phyloP scores from a whole-genome alignment of 2,113 vertebrate genomes.

The Phylloscopus trochiloides region DNA sequence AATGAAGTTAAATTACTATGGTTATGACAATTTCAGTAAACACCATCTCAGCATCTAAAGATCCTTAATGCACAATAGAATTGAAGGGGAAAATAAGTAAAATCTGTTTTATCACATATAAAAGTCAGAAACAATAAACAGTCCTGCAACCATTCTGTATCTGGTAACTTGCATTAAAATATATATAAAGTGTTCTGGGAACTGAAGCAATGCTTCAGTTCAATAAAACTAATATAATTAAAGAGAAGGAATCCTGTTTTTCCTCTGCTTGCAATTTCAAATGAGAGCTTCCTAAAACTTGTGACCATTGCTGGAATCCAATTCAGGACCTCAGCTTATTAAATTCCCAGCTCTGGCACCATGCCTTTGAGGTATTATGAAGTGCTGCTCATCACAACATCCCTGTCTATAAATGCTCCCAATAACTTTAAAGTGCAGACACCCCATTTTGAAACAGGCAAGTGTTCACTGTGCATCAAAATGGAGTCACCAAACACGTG shows the following conservation, averaged over 20 bases:
- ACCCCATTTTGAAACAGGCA: constrained; percentile 53
- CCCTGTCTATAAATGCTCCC: constrained; percentile 37
- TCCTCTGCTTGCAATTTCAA: constrained; percentile 49
- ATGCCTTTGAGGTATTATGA: constrained; percentile 56
- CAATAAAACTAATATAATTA: constrained; percentile 63
- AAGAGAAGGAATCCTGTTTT: constrained; percentile 47
- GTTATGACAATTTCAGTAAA: constrained; percentile 26
- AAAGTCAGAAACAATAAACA: constrained; percentile 68
- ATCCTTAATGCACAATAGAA: neutral
- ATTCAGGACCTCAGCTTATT: constrained; percentile 48
- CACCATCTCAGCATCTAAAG: neutral
- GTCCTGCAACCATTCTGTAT: neutral
- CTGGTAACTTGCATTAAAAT: constrained; percentile 48
- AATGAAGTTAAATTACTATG: constrained; percentile 13
- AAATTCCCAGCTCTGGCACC: constrained; percentile 31
- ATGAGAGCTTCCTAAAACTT: constrained; percentile 48
- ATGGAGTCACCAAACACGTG: constrained; percentile 53
- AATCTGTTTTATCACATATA: constrained; percentile 51
- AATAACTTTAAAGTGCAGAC: constrained; percentile 47
- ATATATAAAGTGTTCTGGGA: constrained; percentile 53
- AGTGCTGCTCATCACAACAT: constrained; percentile 1
- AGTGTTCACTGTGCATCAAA: constrained; percentile 56
- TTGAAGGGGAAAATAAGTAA: constrained; percentile 55
- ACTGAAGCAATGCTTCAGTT: constrained; percentile 51
- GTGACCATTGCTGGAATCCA: constrained; percentile 59